Conservation (phyloP, 1,140 invertebrate genomes). For the Babylonia areolata region DNA sequence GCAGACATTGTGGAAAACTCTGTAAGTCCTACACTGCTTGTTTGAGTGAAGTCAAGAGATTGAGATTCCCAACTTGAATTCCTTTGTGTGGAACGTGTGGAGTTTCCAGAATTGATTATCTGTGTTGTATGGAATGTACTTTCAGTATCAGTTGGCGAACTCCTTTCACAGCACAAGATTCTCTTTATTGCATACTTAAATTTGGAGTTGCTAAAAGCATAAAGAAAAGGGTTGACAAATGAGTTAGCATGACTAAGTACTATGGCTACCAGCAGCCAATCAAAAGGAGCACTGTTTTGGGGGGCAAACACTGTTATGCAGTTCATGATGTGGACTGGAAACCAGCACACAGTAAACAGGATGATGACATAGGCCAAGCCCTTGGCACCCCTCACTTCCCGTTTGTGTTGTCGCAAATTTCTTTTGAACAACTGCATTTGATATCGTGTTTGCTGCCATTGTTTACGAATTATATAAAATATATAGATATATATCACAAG, state of each 20-base stretch:
- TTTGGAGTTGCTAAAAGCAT: conserved; percentile 89
- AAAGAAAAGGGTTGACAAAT: conserved; percentile 74
- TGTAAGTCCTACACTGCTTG: too few species aligned
- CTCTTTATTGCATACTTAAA: conserved; percentile 86
- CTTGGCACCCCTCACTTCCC: conserved; percentile 71
- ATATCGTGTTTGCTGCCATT: conserved; percentile 50
- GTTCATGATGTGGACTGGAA: conserved; percentile 72
- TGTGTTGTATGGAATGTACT: too few species aligned
- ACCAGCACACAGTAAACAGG: conserved; percentile 70
- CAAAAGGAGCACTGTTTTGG: conserved; percentile 46
- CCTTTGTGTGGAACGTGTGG: too few species aligned
- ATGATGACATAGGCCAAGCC: conserved; percentile 68
- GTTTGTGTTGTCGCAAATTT: conserved; percentile 43
- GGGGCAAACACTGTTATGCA: conserved; percentile 52
- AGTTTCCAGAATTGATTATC: too few species aligned
- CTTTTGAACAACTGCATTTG: conserved; percentile 40
- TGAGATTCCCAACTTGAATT: too few species aligned
- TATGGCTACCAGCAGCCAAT: conserved; percentile 77
- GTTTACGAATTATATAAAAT: conserved; percentile 55
- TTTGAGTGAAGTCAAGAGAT: too few species aligned
- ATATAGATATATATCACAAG: conserved; percentile 71
- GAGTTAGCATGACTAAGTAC: conserved; percentile 81
- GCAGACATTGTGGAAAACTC: too few species aligned
- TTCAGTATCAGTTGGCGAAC: too few species aligned
- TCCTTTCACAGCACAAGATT: conserved; percentile 53